phyloP scores from a whole-genome alignment of 2,797 vertebrate species.

The Strix occidentalis region DNA sequence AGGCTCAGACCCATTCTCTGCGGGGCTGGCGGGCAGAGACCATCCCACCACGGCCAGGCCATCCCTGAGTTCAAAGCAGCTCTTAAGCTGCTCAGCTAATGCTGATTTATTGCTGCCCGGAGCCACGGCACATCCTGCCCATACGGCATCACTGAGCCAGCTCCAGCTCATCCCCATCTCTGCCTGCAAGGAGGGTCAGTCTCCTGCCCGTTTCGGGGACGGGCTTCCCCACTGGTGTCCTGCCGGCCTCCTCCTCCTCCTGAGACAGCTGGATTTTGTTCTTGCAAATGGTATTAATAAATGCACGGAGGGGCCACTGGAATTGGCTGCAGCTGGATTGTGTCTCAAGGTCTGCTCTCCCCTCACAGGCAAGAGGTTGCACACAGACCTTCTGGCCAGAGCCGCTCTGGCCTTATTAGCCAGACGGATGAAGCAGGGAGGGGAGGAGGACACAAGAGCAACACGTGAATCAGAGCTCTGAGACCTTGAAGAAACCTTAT shows the following conservation, averaged over 20 bases:
- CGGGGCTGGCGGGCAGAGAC: fast-evolving
- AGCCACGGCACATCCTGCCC: background rate
- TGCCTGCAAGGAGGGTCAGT: background rate
- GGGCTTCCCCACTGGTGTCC: fast-evolving
- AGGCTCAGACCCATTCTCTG: fast-evolving
- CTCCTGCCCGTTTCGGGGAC: fast-evolving
- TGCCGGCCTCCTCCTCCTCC: background rate
- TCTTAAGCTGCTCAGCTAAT: background rate
- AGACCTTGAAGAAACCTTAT: background rate
- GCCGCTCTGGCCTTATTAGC: background rate
- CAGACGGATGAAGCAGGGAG: background rate
- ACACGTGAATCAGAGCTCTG: background rate
- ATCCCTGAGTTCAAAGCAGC: background rate
- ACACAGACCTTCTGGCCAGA: background rate
- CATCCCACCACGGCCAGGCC: background rate
- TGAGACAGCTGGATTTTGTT: background rate
- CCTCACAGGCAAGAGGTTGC: background rate
- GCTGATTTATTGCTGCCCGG: background rate
- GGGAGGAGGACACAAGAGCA: background rate
- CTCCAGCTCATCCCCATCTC: background rate
- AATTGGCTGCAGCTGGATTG: background rate
- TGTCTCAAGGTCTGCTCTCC: background rate
- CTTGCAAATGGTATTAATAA: background rate
- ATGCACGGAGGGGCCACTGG: background rate
- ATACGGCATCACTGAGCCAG: fast-evolving